Evolutionary conservation across 2,797 vertebrate species (phyloP).

Genomic region (Pipistrellus nathusii): DNA sequence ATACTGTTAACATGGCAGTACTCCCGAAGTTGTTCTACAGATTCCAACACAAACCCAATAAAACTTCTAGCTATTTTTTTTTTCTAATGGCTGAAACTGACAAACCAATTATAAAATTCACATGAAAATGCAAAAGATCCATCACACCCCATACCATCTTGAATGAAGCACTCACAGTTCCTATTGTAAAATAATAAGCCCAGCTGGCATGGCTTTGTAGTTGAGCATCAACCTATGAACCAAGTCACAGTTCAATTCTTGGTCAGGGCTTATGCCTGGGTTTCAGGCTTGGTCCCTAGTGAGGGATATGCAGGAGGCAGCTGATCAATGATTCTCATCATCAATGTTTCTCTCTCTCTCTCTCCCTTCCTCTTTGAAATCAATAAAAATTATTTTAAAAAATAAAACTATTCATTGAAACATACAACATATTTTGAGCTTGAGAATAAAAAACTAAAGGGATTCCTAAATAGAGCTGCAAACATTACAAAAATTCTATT

Average conservation of each 20-base stretch:
- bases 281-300: neutral
- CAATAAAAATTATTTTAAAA: neutral
- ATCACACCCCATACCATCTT: neutral
- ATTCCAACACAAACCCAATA: neutral
- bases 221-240: neutral
- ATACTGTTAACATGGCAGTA: neutral
- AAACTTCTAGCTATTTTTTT: neutral
- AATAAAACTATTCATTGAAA: too few relatives aligned
- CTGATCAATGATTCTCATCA: neutral
- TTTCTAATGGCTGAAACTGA: neutral
- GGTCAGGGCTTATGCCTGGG: neutral
- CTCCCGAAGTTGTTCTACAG: neutral
- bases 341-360: neutral
- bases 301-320: neutral
- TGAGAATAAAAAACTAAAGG: too few relatives aligned
- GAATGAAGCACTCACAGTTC: neutral
- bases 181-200: neutral
- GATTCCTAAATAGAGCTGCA: too few relatives aligned
- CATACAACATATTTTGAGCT: too few relatives aligned
- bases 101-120: conserved; percentile 38
- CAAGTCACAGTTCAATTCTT: neutral
- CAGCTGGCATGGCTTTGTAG: neutral
- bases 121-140: neutral
- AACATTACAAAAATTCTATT: too few relatives aligned
- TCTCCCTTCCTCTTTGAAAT: neutral